Conservation (phyloP, 2,888 invertebrate genomes). For the Andrena trimmerana region DNA sequence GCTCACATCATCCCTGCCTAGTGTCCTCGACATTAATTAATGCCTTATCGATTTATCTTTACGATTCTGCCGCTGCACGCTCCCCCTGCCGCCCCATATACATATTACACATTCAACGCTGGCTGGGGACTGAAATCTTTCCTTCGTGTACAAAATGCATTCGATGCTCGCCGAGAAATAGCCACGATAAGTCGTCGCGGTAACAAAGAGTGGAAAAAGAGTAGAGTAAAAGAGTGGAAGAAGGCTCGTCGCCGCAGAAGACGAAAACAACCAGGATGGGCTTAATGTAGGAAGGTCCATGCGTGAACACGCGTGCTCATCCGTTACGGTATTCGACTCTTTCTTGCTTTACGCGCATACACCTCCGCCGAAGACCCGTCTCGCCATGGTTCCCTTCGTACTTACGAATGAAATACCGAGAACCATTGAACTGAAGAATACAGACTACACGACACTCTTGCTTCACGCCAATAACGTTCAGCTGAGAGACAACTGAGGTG, state of each 20-base stretch:
- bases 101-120: slow-evolving; percentile 11
- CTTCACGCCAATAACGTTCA: not conserved
- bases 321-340: slow-evolving; percentile 76
- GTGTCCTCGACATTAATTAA: slow-evolving; percentile 60
- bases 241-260: slow-evolving; percentile 19
- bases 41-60: slow-evolving; percentile 46
- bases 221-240: not conserved
- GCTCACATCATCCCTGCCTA: slow-evolving; percentile 41
- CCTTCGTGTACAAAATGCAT: not conserved
- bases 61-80: slow-evolving; percentile 23
- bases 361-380: slow-evolving; percentile 60
- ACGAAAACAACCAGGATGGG: slow-evolving; percentile 63
- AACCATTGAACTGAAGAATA: slow-evolving; percentile 71
- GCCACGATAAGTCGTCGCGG: not conserved
- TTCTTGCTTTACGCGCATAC: slow-evolving; percentile 51
- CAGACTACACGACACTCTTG: slow-evolving; percentile 1
- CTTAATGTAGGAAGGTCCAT: slow-evolving; percentile 75
- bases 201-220: not conserved
- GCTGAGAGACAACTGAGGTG: not conserved
- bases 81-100: not conserved
- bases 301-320: slow-evolving; percentile 82
- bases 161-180: slow-evolving; percentile 6
- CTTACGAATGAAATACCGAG: slow-evolving; percentile 62
- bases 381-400: slow-evolving; percentile 55
- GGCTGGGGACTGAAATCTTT: not conserved